Evolutionary conservation across 2,113 vertebrate species (phyloP), one percentile per base, ranked within the genome.

Genomic region (Grammomys dolichurus): DNA sequence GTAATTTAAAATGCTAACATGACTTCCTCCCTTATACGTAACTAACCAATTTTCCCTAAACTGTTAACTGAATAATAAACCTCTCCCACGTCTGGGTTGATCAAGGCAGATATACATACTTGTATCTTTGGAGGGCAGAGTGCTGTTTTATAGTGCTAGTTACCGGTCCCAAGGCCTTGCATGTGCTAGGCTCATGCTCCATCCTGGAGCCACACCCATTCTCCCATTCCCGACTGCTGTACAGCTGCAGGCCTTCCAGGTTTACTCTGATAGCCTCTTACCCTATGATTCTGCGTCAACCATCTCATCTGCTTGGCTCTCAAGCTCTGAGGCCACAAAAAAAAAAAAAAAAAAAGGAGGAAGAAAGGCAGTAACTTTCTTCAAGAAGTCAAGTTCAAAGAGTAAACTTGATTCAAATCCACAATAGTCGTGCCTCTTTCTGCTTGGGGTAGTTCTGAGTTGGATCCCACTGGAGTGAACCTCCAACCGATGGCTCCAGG

Each of bases 311-410:
- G 5, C 48, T 93, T 5, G 3, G 11, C 22, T 69, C 36, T 70
- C 17, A 54, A 31, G 17, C 24, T 28, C n/a, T 70, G 67, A 67
- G 56, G 48, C 60, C 76, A 40, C 13, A 67, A 89, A 40, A 14
- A 20, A 51, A 89, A 40, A 67, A 89, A 40, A 14, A 20, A 51
- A 89, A 40, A 14, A 20, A 51, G 88, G n/a, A 73, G 75, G n/a
- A 80, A 90, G 75, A 40, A 60, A 92, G 92, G 60, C 40, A 31
- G 85, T 73, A 7, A 46, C n/a, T 60, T 76, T 63, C 80, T 58
- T 77, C 0, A 6, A 81, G 48, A 81, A 78, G 60, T 94, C 80
- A 43, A 67, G 70, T 70, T 72, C 69, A 85, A 31, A 65, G 0
- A 76, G 58, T 36, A 72, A 89, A 48, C 3, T 72, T 54, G 40